Evolutionary conservation across 2,888 invertebrate species (phyloP).

Genomic region (Homarus gammarus): DNA sequence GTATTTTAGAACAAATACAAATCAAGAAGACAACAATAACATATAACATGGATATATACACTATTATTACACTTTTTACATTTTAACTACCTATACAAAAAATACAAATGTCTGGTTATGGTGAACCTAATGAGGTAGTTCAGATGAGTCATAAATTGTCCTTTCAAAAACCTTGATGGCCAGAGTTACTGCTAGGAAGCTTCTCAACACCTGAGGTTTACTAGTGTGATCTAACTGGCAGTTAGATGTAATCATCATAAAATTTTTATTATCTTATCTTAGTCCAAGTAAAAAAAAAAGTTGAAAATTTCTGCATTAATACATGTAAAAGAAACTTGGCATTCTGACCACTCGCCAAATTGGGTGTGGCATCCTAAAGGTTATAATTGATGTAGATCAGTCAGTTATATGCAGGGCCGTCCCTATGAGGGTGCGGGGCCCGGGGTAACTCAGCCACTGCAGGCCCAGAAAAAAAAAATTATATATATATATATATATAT

Average conservation of each 20-base stretch:
- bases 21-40: constrained; percentile 62
- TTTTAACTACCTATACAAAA: constrained; percentile 64
- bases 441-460: too few relatives aligned
- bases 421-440: too few relatives aligned
- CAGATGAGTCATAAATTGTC: constrained; percentile 7
- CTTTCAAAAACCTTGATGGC: constrained; percentile 5
- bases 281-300: too few relatives aligned
- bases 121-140: constrained; percentile 63
- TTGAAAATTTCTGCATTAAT: too few relatives aligned
- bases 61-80: constrained; percentile 45
- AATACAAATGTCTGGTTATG: constrained; percentile 48
- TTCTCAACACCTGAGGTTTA: neutral
- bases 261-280: too few relatives aligned
- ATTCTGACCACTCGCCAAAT: too few relatives aligned
- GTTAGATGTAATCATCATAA: neutral
- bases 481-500: too few relatives aligned
- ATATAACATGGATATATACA: constrained; percentile 60
- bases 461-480: too few relatives aligned
- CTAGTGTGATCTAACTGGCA: neutral
- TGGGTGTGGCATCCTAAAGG: too few relatives aligned
- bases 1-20: constrained; percentile 68
- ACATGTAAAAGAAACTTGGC: too few relatives aligned
- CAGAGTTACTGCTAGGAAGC: constrained; percentile 5
- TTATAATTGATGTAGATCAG: too few relatives aligned
- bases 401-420: too few relatives aligned